Percentiles rank a stretch among this genome's conserved stretches.
These are phyloP conservation scores for Drosophila arawakana DNA, from an alignment of 1,140 invertebrate species.

Conservation along the genomic window DNA sequence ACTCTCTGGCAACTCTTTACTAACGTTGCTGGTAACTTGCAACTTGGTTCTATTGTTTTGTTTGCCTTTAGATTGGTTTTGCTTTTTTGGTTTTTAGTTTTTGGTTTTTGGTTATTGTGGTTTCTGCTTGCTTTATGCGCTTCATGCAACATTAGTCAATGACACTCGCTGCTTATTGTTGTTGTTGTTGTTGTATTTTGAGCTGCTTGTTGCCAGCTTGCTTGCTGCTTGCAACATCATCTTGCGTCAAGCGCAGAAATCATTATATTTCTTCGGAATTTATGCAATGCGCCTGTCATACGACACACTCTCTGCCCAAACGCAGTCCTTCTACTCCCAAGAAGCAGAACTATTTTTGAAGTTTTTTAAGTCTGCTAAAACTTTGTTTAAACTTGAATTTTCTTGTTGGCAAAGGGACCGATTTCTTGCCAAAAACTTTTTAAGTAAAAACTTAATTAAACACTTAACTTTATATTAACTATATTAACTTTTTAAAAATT, in stretches of 20 bases:
- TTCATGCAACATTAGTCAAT: slow-evolving; percentile 79
- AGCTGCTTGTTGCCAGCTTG: slow-evolving; percentile 17
- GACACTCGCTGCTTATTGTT: slow-evolving; percentile 57
- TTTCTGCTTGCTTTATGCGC: slow-evolving; percentile 67
- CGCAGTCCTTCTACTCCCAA: not conserved
- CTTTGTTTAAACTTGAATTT: too few species aligned
- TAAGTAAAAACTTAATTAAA: too few species aligned
- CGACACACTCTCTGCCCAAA: not conserved
- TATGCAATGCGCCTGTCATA: slow-evolving; percentile 37
- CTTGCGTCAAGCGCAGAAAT: slow-evolving; percentile 69
- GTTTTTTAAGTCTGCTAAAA: too few species aligned
- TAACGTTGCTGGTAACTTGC: slow-evolving; percentile 27
- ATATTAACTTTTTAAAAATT: too few species aligned
- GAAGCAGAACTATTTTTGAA: too few species aligned
- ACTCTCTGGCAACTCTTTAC: slow-evolving; percentile 1
- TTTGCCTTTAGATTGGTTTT: slow-evolving; percentile 54
- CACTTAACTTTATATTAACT: too few species aligned
- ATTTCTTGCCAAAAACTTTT: too few species aligned
- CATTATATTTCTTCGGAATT: slow-evolving; percentile 57
- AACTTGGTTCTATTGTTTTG: slow-evolving; percentile 70
- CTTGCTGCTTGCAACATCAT: slow-evolving; percentile 66
- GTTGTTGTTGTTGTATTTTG: slow-evolving; percentile 10
- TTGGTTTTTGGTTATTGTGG: slow-evolving; percentile 64
- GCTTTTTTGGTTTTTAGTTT: slow-evolving; percentile 49
- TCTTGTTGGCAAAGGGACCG: too few species aligned